Conservation (phyloP, 2,113 vertebrate species). For the Chaetura pelagica region DNA sequence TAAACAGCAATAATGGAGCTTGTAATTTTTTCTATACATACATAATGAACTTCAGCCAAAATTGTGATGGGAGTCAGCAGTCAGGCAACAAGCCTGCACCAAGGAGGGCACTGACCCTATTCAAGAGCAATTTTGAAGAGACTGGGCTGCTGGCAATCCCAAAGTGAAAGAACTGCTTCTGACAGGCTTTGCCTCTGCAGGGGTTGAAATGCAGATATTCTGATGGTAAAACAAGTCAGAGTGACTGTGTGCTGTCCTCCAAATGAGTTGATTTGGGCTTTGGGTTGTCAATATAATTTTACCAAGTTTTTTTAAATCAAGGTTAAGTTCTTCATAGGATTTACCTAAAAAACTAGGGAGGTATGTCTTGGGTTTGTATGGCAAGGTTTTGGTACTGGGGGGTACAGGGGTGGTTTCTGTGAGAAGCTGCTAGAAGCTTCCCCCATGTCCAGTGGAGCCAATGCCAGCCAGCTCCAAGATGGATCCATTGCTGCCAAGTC, state of each 20-base stretch:
- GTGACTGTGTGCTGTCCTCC: neutral
- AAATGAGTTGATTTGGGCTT: neutral
- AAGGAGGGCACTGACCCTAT: neutral
- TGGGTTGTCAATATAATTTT: neutral
- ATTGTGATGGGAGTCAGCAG: neutral
- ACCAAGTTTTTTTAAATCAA: neutral
- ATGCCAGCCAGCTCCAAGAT: too few relatives aligned
- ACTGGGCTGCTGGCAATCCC: neutral
- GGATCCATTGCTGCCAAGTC: too few relatives aligned
- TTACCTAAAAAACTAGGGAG: neutral
- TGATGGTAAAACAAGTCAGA: neutral
- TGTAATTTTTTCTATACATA: neutral
- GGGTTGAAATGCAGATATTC: neutral
- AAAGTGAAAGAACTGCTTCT: neutral
- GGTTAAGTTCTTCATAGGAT: neutral
- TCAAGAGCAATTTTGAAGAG: neutral
- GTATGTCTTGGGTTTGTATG: neutral
- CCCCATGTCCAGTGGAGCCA: neutral
- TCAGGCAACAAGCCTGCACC: neutral
- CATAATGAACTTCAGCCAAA: neutral
- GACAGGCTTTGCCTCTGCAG: neutral
- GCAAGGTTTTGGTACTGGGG: too few relatives aligned
- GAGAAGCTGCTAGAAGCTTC: neutral
- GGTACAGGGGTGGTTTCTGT: neutral
- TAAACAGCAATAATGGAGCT: neutral